These are phyloP conservation scores for Lamprologus sp. DNA, from an alignment of 2,113 vertebrate species.

Conservation along the genomic window DNA sequence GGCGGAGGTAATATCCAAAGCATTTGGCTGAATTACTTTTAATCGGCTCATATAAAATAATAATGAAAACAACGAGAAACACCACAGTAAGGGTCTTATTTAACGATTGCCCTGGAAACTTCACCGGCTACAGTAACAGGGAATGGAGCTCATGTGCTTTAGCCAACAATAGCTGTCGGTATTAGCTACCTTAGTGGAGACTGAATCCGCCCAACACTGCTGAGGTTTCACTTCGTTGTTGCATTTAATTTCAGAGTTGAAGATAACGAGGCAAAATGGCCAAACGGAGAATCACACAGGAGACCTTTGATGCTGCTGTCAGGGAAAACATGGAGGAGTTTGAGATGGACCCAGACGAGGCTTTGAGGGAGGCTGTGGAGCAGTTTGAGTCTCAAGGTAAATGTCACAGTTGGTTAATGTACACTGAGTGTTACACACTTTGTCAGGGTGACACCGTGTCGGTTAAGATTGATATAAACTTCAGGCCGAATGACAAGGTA, in stretches of 20 bases:
- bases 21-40: not conserved
- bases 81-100: not conserved
- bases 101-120: not conserved
- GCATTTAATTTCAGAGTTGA: not conserved
- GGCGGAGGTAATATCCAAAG: not conserved
- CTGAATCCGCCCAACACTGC: not conserved
- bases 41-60: not conserved
- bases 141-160: not conserved
- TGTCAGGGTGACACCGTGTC: not conserved
- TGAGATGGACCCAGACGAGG: slow-evolving; percentile 83
- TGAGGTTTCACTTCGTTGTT: not conserved
- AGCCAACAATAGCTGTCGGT: not conserved
- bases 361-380: slow-evolving; percentile 81
- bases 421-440: not conserved
- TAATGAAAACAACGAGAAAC: not conserved
- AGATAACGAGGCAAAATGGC: slow-evolving; percentile 69
- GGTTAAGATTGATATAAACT: not conserved
- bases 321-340: slow-evolving; percentile 88
- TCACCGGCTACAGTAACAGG: not conserved
- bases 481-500: not conserved
- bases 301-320: slow-evolving; percentile 88
- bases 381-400: slow-evolving; percentile 94
- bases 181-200: not conserved
- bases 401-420: not conserved
- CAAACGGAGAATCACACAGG: slow-evolving; percentile 81